Conservation (phyloP, 1,140 invertebrate species). For the Olivierus martensii region DNA sequence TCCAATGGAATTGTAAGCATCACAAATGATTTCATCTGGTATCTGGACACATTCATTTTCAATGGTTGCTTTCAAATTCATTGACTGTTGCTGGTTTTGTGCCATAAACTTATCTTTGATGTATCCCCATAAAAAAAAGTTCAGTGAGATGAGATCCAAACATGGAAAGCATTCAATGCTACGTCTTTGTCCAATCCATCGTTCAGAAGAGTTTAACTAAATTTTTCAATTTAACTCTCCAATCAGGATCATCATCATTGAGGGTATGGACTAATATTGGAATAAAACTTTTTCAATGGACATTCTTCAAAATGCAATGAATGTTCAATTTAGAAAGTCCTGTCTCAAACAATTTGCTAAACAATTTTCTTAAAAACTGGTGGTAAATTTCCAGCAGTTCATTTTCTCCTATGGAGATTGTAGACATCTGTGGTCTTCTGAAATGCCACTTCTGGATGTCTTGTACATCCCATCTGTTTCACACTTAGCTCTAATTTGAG, state of each 20-base stretch:
- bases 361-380: slow-evolving; percentile 13
- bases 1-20: too few relatives aligned
- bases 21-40: too few relatives aligned
- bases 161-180: too few relatives aligned
- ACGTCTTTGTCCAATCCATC: too few relatives aligned
- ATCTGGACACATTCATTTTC: too few relatives aligned
- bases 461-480: too few relatives aligned
- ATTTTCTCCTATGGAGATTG: slow-evolving; percentile 3
- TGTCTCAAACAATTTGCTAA: slow-evolving; percentile 3
- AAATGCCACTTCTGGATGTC: slow-evolving; percentile 4
- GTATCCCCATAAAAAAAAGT: too few relatives aligned
- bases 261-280: slow-evolving; percentile 16
- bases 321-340: slow-evolving; percentile 5
- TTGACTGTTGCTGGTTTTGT: too few relatives aligned
- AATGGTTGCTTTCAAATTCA: too few relatives aligned
- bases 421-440: slow-evolving; percentile 5
- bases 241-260: slow-evolving; percentile 12
- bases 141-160: too few relatives aligned
- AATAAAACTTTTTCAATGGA: slow-evolving; percentile 16
- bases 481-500: not conserved
- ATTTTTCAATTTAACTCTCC: not conserved
- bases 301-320: slow-evolving; percentile 8
- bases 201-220: too few relatives aligned
- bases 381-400: slow-evolving; percentile 5
- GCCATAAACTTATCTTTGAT: too few relatives aligned